Evolutionary conservation across 2,888 invertebrate genomes (phyloP).

Genomic region (Mystacides longicornis): DNA sequence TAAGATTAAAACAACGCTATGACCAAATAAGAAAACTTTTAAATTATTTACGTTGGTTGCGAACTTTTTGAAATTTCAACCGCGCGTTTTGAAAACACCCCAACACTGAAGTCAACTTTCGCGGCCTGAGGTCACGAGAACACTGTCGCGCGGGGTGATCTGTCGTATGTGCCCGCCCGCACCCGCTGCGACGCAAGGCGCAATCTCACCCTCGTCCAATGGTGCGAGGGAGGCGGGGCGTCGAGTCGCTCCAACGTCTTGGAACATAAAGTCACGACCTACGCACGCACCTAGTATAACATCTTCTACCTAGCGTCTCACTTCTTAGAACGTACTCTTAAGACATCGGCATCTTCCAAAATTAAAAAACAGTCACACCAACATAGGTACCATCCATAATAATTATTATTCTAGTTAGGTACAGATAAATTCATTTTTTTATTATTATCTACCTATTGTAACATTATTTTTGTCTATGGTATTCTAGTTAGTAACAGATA

Average conservation of each 20-base stretch:
- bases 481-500: too few relatives aligned
- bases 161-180: slow-evolving; percentile 27
- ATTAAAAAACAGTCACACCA: too few relatives aligned
- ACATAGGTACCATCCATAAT: too few relatives aligned
- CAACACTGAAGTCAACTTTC: neutral
- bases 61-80: neutral
- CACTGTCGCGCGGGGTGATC: slow-evolving; percentile 16
- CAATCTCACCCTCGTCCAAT: slow-evolving; percentile 38
- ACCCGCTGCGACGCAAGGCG: slow-evolving; percentile 35
- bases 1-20: neutral
- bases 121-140: slow-evolving; percentile 19
- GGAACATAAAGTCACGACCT: slow-evolving; percentile 10
- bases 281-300: slow-evolving; percentile 15
- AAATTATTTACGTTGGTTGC: slow-evolving; percentile 11
- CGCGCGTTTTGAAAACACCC: neutral
- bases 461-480: too few relatives aligned
- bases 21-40: too few relatives aligned
- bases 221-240: slow-evolving; percentile 15
- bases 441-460: too few relatives aligned
- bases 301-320: slow-evolving; percentile 4
- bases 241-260: slow-evolving; percentile 18
- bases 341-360: too few relatives aligned
- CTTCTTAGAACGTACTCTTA: slow-evolving; percentile 28
- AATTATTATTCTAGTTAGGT: too few relatives aligned
- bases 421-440: too few relatives aligned